Evolutionary conservation across 2,113 vertebrate species (phyloP), one percentile per base, ranked within the genome.

Genomic region (Anolis carolinensis): DNA sequence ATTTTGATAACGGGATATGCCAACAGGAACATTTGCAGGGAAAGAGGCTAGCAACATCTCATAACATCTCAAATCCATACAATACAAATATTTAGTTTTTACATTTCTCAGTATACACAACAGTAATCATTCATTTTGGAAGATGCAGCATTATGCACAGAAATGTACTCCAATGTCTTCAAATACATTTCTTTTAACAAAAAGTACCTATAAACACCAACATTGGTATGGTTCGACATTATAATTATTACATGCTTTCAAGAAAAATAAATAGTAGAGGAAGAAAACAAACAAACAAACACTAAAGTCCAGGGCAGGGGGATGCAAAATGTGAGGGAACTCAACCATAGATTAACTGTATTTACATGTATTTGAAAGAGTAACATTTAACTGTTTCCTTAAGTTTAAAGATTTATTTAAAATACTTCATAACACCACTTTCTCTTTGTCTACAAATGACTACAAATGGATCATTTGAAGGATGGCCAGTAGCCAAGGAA

Each of bases 101-200:
- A 68, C 65, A 80, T 27, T 74, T 85, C 85, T 87, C 34, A 78
- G 71, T 91, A 87, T 8, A 48, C 82, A 85, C 0, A 84, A 89
- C 55, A 68, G 85, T 13, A 83, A 39, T 23, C 80, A 75, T 90
- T 84, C 50, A 48, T 87, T 87, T 52, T n/a, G 70, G 39, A 77
- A 5, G 1, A 16, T 7, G 80, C 7, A 9, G 9, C 80, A 55
- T 52, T 63, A 23, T 9, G 79, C 52, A 78, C 16, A 72, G 63
- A 71, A 82, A 13, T 76, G 27, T 73, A 14, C 34, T 59, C 62
- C 73, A 55, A 34, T 25, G 10, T 34, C 13, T 36, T 55, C 34
- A 6, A 55, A 72, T 27, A n/a, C 6, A 25, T 79, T 36, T 79
- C 32, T 25, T 13, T 36, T 62, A 63, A 79, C 25, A 14, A 79